Percentiles rank a stretch among this genome's conserved stretches.
Conservation (phyloP, 2,113 vertebrate species). For the Podilymbus podiceps region DNA sequence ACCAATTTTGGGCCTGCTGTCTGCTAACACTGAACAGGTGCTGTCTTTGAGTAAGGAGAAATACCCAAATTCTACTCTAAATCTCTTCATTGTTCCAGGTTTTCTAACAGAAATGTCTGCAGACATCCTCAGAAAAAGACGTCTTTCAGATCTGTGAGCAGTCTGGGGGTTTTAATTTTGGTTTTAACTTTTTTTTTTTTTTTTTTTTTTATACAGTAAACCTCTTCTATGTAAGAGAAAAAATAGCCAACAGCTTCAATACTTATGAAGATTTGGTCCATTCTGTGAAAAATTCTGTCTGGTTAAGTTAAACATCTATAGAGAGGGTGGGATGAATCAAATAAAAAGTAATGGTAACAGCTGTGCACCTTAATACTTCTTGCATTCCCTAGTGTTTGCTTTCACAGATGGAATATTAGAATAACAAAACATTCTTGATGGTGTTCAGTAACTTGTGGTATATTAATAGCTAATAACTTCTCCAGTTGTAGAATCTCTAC, state of each 20-base stretch:
- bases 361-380: background rate
- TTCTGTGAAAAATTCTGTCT: background rate
- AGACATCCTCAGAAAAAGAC: background rate
- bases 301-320: background rate
- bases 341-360: background rate
- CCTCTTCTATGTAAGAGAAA: background rate
- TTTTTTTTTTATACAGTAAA: background rate
- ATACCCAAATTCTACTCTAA: background rate
- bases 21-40: background rate
- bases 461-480: background rate
- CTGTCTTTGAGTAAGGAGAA: background rate
- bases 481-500: background rate
- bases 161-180: fast-evolving
- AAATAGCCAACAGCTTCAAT: background rate
- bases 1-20: background rate
- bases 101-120: background rate
- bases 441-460: background rate
- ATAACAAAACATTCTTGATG: background rate
- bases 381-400: background rate
- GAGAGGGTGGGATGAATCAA: background rate
- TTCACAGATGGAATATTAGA: background rate
- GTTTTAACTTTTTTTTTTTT: background rate
- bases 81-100: background rate
- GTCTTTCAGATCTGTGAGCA: background rate
- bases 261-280: background rate